These are phyloP conservation scores for Tanaodytes sp. DNA, from an alignment of 2,888 invertebrate species.

Conservation along the genomic window DNA sequence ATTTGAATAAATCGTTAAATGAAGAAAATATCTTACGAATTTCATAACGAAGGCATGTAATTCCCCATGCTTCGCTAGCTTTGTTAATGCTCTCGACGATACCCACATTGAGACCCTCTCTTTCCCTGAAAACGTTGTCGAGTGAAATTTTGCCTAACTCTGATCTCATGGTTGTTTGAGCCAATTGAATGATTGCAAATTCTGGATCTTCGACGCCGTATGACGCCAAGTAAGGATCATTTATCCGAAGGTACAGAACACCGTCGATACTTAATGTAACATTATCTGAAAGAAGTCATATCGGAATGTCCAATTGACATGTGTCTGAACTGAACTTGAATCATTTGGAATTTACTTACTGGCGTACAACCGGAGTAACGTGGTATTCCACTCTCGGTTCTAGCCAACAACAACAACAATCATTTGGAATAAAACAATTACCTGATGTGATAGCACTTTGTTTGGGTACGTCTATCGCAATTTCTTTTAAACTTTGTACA, in stretches of 20 bases:
- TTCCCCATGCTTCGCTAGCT: constrained; percentile 98
- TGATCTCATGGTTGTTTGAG: constrained; percentile 99
- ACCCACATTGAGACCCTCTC: constrained; percentile 93
- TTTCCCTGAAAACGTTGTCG: constrained; percentile 96
- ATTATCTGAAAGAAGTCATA: constrained; percentile 85
- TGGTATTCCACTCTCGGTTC: too few relatives aligned
- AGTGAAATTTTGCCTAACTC: constrained; percentile 97
- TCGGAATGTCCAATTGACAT: too few relatives aligned
- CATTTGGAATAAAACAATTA: too few relatives aligned
- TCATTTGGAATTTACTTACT: too few relatives aligned
- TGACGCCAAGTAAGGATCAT: constrained; percentile 94
- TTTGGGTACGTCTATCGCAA: constrained; percentile 98
- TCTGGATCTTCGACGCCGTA: constrained; percentile 99
- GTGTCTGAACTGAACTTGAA: too few relatives aligned
- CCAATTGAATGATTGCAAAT: constrained; percentile 98
- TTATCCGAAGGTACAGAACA: constrained; percentile 93
- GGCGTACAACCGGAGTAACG: too few relatives aligned
- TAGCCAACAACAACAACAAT: too few relatives aligned
- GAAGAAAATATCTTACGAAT: too few relatives aligned
- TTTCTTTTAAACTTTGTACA: constrained; percentile 98
- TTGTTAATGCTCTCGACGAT: constrained; percentile 98
- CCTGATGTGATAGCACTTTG: constrained; percentile 96
- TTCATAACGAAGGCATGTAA: constrained; percentile 95
- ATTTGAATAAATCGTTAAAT: too few relatives aligned
- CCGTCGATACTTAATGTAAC: constrained; percentile 96